Evolutionary conservation across 2,888 invertebrate genomes (phyloP), one percentile per base, ranked within the genome.

Genomic region (Plagodis pulveraria): DNA sequence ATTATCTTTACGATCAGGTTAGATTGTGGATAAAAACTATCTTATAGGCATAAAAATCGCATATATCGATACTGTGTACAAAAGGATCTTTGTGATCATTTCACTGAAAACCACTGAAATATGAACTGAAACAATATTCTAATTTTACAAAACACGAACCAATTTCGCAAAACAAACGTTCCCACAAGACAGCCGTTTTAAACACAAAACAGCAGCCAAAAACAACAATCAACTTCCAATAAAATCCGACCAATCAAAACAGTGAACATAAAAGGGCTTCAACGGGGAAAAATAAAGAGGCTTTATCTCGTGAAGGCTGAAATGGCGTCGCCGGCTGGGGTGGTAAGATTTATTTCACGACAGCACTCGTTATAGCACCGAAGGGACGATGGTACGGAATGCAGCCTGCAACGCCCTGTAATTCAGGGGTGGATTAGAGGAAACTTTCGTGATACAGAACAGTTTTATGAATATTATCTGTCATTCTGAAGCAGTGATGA

Each of bases 331-430:
- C 78, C 80, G 76, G 73, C 74, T 70, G 81, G 91, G 91, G 91
- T 83, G 86, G 84, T 67, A 83, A 90, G 91, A 91, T 91, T 91
- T 91, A 91, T 91, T 83, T 88, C 87, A 85, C 80, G 87, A 89
- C 88, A 86, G 81, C 71, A 81, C 84, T 84, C 87, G 89, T 89
- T 89, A 90, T 83, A 82, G 88, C 79, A 83, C 90, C 86, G 75
- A 86, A 86, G 90, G 90, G 90, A 89, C 81, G 74, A 72, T 75
- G 71, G 70, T 68, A 59, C 74, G 67, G 84, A 85, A 84, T 89
- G 89, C 89, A 89, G 81, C 74, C 83, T 86, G 87, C 87, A 85
- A 70, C 73, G 75, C 69, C 61, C 74, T 56, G 65, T 53, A 69
- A 44, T 36, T 57, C 72, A 74, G 73, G 62, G 66, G 52, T 61